A percentile compares a stretch with the other conserved stretches of the same genome.
These are phyloP conservation scores for Ophion slaviceki DNA, from an alignment of 2,888 invertebrate species.

Conservation along the genomic window DNA sequence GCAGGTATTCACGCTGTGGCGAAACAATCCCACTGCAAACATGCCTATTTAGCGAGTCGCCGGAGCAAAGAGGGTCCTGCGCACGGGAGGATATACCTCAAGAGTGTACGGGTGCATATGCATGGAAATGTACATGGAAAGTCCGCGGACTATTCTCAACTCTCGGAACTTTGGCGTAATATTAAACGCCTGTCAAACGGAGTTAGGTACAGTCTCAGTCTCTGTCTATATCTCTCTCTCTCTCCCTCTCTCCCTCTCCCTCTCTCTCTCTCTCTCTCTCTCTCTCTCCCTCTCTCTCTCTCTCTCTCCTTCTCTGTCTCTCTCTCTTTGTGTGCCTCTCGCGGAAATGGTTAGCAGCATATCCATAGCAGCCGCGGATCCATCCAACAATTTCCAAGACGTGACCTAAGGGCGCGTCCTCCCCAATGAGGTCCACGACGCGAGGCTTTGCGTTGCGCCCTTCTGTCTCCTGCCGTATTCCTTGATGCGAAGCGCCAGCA, in stretches of 20 bases:
- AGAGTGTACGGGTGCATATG: background rate
- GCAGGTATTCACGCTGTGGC: too few relatives aligned
- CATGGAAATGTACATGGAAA: constrained; percentile 28
- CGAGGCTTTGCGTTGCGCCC: background rate
- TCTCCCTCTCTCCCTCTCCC: background rate
- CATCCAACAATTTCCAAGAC: background rate
- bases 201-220: constrained; percentile 64
- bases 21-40: too few relatives aligned
- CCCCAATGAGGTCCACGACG: too few relatives aligned
- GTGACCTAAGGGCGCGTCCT: too few relatives aligned
- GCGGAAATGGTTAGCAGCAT: constrained; percentile 22
- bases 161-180: constrained; percentile 77
- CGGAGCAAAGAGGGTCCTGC: background rate
- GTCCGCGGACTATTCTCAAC: constrained; percentile 46
- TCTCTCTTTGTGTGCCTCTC: background rate
- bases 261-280: too few relatives aligned
- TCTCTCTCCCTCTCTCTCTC: too few relatives aligned
- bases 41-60: background rate
- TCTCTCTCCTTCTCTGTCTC: background rate
- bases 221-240: background rate
- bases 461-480: background rate
- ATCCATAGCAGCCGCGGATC: background rate
- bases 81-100: background rate
- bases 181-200: constrained; percentile 80
- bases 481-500: background rate